phyloP scores from a whole-genome alignment of 2,888 invertebrate genomes.

The Drosophila mimica region DNA sequence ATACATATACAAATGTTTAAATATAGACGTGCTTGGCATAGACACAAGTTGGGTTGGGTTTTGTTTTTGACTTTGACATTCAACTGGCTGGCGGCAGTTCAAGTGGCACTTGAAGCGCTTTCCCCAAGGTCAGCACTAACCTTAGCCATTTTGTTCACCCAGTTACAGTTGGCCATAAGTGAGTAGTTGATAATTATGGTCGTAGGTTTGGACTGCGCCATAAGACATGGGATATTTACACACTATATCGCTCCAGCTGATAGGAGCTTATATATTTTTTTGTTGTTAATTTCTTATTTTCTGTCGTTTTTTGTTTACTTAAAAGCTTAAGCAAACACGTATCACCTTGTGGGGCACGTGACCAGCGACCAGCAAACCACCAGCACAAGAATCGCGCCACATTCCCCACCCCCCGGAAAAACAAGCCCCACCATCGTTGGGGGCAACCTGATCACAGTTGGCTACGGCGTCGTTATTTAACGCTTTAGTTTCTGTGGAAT shows the following conservation, averaged over 20 bases:
- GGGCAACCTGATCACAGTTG: conserved; percentile 43
- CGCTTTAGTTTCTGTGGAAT: conserved; percentile 41
- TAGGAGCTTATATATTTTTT: conserved; percentile 9
- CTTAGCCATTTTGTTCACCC: conserved; percentile 59
- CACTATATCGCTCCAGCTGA: conserved; percentile 51
- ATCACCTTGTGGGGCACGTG: conserved; percentile 65
- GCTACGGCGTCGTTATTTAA: conserved; percentile 50
- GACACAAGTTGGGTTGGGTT: conserved; percentile 36
- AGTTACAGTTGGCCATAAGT: conserved; percentile 32
- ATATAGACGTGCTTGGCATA: conserved; percentile 58
- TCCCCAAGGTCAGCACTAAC: conserved; percentile 55
- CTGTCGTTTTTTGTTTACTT: conserved; percentile 11
- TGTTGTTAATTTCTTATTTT: neutral
- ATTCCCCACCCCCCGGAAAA: neutral
- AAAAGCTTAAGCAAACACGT: conserved; percentile 20
- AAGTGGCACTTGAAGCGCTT: conserved; percentile 62
- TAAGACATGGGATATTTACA: conserved; percentile 45
- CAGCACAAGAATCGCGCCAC: conserved; percentile 20
- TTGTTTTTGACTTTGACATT: conserved; percentile 69
- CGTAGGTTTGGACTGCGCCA: conserved; percentile 40
- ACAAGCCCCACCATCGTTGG: neutral
- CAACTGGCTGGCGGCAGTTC: conserved; percentile 69
- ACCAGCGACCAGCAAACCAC: conserved; percentile 32
- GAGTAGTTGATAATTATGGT: neutral
- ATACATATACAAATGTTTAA: conserved; percentile 2